Percentiles rank a stretch among this genome's conserved stretches.
phyloP scores from a whole-genome alignment of 2,888 invertebrate genomes.

The Sinhomidia bicolor region DNA sequence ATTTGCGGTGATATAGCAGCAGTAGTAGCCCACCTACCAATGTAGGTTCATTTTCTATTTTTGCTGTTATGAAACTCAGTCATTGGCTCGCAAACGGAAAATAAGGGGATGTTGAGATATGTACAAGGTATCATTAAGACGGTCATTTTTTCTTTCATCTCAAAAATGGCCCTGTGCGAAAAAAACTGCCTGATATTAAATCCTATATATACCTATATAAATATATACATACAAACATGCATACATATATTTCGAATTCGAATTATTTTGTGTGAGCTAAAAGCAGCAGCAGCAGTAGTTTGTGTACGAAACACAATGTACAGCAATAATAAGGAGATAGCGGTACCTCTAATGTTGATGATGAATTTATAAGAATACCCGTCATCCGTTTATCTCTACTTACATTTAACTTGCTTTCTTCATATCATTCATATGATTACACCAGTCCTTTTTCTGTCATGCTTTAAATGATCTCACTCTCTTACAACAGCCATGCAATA shows the following conservation, averaged over 20 bases:
- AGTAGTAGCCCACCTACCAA: constrained; percentile 5
- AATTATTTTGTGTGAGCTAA: background rate
- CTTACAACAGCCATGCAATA: background rate
- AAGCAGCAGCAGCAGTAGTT: background rate
- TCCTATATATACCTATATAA: too few species aligned
- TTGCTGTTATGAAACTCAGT: constrained; percentile 49
- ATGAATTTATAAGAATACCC: constrained; percentile 51
- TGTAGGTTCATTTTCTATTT: constrained; percentile 49
- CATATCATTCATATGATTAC: background rate
- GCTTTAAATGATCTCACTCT: constrained; percentile 46
- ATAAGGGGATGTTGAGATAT: constrained; percentile 7
- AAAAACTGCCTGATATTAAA: too few species aligned
- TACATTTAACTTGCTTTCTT: background rate
- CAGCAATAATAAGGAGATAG: constrained; percentile 50
- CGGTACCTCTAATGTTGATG: constrained; percentile 42
- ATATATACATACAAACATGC: too few species aligned
- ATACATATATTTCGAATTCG: background rate
- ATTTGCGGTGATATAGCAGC: too few species aligned
- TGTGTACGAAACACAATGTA: constrained; percentile 12
- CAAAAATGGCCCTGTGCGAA: constrained; percentile 7
- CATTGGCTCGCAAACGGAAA: constrained; percentile 1
- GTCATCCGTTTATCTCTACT: constrained; percentile 22
- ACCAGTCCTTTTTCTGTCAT: constrained; percentile 33
- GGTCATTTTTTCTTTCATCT: constrained; percentile 48
- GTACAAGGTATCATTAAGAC: constrained; percentile 59